phyloP scores from a whole-genome alignment of 2,797 vertebrate species.

The Muscicapa comitata region DNA sequence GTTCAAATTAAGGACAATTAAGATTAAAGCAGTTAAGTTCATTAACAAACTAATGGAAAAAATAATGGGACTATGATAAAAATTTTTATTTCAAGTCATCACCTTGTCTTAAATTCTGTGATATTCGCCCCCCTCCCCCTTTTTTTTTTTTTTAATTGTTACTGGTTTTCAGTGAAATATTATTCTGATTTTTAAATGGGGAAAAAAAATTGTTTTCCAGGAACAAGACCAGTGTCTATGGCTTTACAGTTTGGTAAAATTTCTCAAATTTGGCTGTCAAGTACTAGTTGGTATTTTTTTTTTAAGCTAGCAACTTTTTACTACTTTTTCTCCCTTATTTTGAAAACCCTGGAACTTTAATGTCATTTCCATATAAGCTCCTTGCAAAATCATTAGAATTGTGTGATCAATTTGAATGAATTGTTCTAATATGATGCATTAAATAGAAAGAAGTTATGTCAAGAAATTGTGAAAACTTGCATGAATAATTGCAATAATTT shows the following conservation, averaged over 20 bases:
- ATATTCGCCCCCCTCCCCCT: not conserved
- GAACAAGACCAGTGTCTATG: not conserved
- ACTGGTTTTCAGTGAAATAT: not conserved
- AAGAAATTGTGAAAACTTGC: conserved; percentile 4
- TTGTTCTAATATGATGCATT: not conserved
- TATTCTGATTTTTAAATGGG: not conserved
- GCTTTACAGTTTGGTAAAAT: not conserved
- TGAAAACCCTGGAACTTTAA: not conserved
- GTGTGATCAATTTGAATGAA: not conserved
- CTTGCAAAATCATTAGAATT: not conserved
- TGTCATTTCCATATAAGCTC: not conserved
- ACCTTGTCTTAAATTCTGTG: not conserved
- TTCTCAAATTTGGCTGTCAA: not conserved
- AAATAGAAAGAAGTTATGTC: not conserved
- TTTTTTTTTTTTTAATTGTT: not conserved
- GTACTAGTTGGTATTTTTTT: not conserved
- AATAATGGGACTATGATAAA: not conserved
- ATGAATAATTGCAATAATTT: not conserved
- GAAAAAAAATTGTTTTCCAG: not conserved
- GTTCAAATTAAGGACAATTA: not conserved
- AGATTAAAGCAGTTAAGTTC: not conserved
- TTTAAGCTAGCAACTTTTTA: not conserved
- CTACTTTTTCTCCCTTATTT: not conserved
- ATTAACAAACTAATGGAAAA: not conserved
- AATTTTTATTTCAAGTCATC: not conserved